Evolutionary conservation across 2,113 vertebrate genomes (phyloP).

Genomic region (Numida meleagris): DNA sequence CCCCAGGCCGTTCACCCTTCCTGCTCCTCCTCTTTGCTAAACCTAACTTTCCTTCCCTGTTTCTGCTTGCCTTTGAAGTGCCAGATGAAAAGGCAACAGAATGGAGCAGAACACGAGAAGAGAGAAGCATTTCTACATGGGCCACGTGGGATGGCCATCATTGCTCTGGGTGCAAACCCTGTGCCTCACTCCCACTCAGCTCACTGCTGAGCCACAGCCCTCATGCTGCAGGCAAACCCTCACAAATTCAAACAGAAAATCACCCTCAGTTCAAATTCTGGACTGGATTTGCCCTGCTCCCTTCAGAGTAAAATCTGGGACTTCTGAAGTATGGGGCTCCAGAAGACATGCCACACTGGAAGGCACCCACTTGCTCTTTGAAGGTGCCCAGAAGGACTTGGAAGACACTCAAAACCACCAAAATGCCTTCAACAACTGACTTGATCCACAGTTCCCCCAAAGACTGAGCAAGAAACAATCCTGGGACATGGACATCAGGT

Average conservation of each 20-base stretch:
- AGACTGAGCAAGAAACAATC: not conserved
- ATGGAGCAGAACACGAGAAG: not conserved
- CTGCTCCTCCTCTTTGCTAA: not conserved
- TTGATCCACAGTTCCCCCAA: not conserved
- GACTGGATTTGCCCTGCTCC: not conserved
- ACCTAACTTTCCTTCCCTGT: not conserved
- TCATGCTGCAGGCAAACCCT: not conserved
- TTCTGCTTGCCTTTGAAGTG: slow-evolving; percentile 31
- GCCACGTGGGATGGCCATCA: not conserved
- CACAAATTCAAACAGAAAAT: not conserved
- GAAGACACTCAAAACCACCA: not conserved
- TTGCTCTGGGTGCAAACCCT: not conserved
- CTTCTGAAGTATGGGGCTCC: not conserved
- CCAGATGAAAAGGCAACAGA: slow-evolving; percentile 20
- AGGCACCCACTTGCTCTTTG: not conserved
- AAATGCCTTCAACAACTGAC: not conserved
- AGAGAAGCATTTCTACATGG: not conserved
- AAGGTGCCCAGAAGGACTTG: not conserved
- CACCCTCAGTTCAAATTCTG: not conserved
- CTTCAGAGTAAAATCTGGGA: not conserved
- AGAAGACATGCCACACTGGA: not conserved
- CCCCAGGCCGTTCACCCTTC: fast-evolving
- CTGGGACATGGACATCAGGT: not conserved
- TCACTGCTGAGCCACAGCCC: fast-evolving
- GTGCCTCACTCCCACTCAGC: not conserved